These are phyloP conservation scores for Centrocercus urophasianus DNA, from an alignment of 2,113 vertebrate species.

Conservation along the genomic window DNA sequence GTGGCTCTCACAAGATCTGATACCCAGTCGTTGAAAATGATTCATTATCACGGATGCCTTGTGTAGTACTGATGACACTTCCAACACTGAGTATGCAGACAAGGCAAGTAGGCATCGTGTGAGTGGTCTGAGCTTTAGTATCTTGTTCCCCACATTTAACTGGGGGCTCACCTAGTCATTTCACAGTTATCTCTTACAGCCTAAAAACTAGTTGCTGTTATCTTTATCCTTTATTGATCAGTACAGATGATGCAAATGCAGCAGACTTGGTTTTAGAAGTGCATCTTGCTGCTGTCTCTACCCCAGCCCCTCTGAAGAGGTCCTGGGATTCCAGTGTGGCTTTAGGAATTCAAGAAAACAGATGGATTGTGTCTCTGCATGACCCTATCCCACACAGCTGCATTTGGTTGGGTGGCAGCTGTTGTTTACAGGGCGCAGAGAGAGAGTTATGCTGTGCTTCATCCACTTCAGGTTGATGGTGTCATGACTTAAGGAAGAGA, in stretches of 20 bases:
- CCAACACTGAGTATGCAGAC: fast-evolving
- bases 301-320: neutral
- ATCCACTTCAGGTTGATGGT: neutral
- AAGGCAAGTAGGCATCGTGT: neutral
- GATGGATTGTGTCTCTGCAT: neutral
- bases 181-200: neutral
- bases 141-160: neutral
- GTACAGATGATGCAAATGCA: neutral
- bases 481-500: neutral
- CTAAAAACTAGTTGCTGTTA: neutral
- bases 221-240: neutral
- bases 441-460: neutral
- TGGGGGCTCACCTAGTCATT: neutral
- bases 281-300: fast-evolving
- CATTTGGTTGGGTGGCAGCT: neutral
- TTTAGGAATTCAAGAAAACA: neutral
- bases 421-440: neutral
- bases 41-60: neutral
- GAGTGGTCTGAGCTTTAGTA: neutral
- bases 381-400: neutral
- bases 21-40: neutral
- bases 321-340: neutral
- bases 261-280: neutral
- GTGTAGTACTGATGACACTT: neutral
- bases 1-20: neutral